Conservation (phyloP, 2,888 invertebrate genomes). For the Ormyrus rosae region DNA sequence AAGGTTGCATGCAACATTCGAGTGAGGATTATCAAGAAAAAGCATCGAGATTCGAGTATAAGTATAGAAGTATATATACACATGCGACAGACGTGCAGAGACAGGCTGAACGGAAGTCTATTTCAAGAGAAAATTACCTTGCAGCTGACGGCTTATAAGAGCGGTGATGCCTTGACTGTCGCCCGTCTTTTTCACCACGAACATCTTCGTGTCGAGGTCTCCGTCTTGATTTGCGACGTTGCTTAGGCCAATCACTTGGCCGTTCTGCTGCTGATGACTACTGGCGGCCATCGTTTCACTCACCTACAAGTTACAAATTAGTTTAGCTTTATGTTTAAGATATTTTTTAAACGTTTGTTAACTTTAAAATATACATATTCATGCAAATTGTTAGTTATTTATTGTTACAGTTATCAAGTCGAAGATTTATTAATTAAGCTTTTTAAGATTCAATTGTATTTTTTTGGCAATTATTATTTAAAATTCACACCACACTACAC, state of each 20-base stretch:
- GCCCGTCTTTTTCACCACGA: slow-evolving; percentile 85
- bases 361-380: slow-evolving; percentile 50
- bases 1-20: slow-evolving; percentile 36
- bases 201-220: slow-evolving; percentile 85
- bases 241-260: slow-evolving; percentile 78
- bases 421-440: too few relatives aligned
- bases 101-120: neutral
- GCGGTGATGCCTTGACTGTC: slow-evolving; percentile 88
- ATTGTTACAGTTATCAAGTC: neutral
- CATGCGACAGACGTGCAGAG: slow-evolving; percentile 44
- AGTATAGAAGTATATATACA: neutral
- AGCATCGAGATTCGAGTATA: neutral
- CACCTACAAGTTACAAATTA: slow-evolving; percentile 77
- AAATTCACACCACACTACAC: slow-evolving; percentile 31
- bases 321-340: too few relatives aligned
- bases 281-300: slow-evolving; percentile 88
- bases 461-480: neutral
- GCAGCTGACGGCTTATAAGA: slow-evolving; percentile 85
- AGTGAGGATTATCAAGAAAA: neutral
- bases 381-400: slow-evolving; percentile 41
- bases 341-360: too few relatives aligned
- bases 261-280: slow-evolving; percentile 82
- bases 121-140: slow-evolving; percentile 78
- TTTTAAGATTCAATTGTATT: neutral
- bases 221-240: slow-evolving; percentile 67